phyloP scores from a whole-genome alignment of 1,140 invertebrate species.

The Polyergus mexicanus region DNA sequence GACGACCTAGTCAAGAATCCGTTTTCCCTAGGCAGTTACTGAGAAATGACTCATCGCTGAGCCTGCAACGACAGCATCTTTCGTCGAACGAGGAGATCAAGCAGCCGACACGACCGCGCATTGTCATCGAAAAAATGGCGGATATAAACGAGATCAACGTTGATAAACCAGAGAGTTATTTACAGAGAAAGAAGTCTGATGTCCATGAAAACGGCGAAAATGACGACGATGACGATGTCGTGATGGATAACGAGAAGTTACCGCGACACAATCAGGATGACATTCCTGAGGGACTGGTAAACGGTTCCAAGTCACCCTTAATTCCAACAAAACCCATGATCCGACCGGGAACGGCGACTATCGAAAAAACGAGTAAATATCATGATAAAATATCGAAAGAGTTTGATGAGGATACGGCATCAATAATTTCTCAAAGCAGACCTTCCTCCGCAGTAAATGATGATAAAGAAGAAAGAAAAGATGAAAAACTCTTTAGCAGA shows the following conservation, averaged over 20 bases:
- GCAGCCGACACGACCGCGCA: conserved; percentile 57
- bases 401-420: neutral
- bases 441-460: conserved; percentile 18
- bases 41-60: conserved; percentile 69
- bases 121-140: conserved; percentile 78
- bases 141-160: conserved; percentile 73
- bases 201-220: conserved; percentile 63
- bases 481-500: neutral
- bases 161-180: conserved; percentile 59
- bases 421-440: conserved; percentile 35
- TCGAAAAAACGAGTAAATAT: neutral
- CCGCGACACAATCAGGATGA: neutral
- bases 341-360: conserved; percentile 41
- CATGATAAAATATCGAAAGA: neutral
- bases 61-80: conserved; percentile 32
- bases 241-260: conserved; percentile 73
- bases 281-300: neutral
- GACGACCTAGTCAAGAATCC: conserved; percentile 44
- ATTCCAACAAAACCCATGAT: neutral
- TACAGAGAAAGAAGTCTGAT: conserved; percentile 55
- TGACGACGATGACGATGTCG: conserved; percentile 79
- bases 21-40: conserved; percentile 26
- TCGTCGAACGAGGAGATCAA: conserved; percentile 42
- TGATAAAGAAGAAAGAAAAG: conserved; percentile 10
- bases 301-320: conserved; percentile 30